Evolutionary conservation across 2,113 vertebrate genomes (phyloP).

Genomic region (Petrocephalus zakoni): DNA sequence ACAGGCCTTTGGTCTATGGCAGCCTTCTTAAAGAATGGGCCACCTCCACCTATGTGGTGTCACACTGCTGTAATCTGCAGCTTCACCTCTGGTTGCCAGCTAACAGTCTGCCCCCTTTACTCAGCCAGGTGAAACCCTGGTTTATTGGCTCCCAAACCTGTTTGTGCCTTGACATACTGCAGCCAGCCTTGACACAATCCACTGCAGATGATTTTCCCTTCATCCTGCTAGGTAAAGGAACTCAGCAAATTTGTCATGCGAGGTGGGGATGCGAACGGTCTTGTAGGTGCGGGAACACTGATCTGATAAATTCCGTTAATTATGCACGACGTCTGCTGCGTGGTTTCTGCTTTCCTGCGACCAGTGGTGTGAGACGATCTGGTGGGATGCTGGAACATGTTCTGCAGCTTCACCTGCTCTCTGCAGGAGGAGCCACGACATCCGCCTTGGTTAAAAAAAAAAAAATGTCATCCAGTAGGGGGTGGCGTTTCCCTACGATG

Average conservation of each 20-base stretch:
- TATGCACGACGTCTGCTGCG: constrained; percentile 32
- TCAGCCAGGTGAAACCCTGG: neutral
- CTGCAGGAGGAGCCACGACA: neutral
- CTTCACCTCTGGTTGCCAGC: neutral
- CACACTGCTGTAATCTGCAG: neutral
- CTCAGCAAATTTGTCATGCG: constrained; percentile 27
- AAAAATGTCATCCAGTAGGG: neutral
- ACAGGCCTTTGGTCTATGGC: no score
- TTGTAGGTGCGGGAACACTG: constrained; percentile 38
- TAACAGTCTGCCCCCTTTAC: neutral
- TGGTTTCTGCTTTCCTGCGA: constrained; percentile 27
- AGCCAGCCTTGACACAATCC: neutral
- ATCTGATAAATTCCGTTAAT: constrained; percentile 39
- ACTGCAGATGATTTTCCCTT: neutral
- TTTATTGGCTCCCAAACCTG: neutral
- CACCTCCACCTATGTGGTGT: neutral
- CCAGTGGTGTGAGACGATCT: constrained; percentile 1
- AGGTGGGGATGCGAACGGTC: constrained; percentile 14
- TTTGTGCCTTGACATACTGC: neutral
- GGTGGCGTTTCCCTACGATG: neutral
- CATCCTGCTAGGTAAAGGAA: constrained; percentile 1
- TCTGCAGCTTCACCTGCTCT: neutral
- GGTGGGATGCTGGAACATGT: neutral
- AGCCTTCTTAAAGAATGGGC: no score
- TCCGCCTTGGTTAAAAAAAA: neutral